These are phyloP conservation scores for Pharmacophagus antenor DNA, from an alignment of 2,888 invertebrate genomes.

Conservation along the genomic window DNA sequence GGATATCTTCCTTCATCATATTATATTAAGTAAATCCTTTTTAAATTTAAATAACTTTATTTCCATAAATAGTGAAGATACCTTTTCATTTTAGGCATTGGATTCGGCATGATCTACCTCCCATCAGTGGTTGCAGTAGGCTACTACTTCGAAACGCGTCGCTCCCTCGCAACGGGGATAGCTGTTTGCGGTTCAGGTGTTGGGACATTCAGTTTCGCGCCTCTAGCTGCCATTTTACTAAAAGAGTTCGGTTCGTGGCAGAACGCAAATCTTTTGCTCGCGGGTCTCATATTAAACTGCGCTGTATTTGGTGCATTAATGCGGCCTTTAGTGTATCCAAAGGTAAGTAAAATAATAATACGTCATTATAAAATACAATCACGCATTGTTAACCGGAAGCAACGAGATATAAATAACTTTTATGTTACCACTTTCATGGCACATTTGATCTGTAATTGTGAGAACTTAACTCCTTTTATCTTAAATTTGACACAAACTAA, in stretches of 20 bases:
- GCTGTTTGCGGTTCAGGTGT: slow-evolving; percentile 97
- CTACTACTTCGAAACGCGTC: slow-evolving; percentile 97
- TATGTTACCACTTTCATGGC: no score
- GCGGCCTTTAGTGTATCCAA: slow-evolving; percentile 89
- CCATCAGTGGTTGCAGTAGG: slow-evolving; percentile 98
- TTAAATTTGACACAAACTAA: no score
- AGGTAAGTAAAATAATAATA: slow-evolving; percentile 56
- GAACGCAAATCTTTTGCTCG: slow-evolving; percentile 93
- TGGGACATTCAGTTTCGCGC: slow-evolving; percentile 97
- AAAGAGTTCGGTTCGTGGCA: slow-evolving; percentile 91
- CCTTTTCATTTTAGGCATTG: slow-evolving; percentile 84
- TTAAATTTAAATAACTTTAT: no score
- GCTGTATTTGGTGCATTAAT: slow-evolving; percentile 93
- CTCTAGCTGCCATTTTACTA: slow-evolving; percentile 90
- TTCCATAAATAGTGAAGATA: background rate
- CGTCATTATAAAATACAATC: background rate
- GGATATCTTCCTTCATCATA: background rate
- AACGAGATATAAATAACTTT: background rate
- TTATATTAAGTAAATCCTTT: no score
- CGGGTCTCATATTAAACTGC: slow-evolving; percentile 95
- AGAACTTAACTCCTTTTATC: no score
- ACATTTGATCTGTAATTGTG: no score
- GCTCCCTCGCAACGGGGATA: slow-evolving; percentile 95
- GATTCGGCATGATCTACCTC: slow-evolving; percentile 95
- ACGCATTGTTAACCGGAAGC: no score